Evolutionary conservation across 2,888 invertebrate genomes (phyloP), one percentile per base, ranked within the genome.

Genomic region (Imbricaverruca yamaguchii): DNA sequence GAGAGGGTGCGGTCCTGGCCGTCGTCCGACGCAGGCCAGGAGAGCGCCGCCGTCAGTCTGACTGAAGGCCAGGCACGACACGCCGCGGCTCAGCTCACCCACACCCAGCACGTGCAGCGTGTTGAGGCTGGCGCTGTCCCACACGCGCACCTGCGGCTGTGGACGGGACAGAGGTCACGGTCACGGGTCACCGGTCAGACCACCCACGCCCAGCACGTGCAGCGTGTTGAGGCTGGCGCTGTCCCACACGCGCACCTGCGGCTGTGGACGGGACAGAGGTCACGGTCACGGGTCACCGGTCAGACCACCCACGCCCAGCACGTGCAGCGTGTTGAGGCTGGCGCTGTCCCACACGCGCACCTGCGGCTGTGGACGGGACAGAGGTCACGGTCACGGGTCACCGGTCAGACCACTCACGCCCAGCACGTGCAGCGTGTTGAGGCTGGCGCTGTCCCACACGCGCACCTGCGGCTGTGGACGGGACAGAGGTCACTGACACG

Each of bases 311-410:
- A 91, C 89, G 80, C 96, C 96, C 83, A 97, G 90, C 39, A 96
- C 91, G 63, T 93, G 92, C 83, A 96, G 89, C 0, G 97, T 97
- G 80, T 93, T 91, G 78, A 97, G 90, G 55, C 93, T 95, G 0
- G 96, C 94, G 0, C 94, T 94, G 89, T 96, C 95, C 97, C 97
- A 97, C 81, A 97, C 92, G 83, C 96, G 90, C 80, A 97, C 92
- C 88, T 97, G 96, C 3, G 96, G 93, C 94, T 83, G 80, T 55
- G 87, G 87, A 11, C 59, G 59, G 12, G 12, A 63, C 61, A 79
- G 21, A 81, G n/a, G 59, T 61, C 23, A 21, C 39, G 65, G 67
- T 77, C 67, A 74, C 39, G 39, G 4, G 39, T 4, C 39, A 4
- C 39, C 39, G 39, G 39, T 39, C n/a, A n/a, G n/a, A n/a, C n/a